These are phyloP conservation scores for Neoitamus cyanurus DNA, from an alignment of 2,888 invertebrate species.

Conservation along the genomic window DNA sequence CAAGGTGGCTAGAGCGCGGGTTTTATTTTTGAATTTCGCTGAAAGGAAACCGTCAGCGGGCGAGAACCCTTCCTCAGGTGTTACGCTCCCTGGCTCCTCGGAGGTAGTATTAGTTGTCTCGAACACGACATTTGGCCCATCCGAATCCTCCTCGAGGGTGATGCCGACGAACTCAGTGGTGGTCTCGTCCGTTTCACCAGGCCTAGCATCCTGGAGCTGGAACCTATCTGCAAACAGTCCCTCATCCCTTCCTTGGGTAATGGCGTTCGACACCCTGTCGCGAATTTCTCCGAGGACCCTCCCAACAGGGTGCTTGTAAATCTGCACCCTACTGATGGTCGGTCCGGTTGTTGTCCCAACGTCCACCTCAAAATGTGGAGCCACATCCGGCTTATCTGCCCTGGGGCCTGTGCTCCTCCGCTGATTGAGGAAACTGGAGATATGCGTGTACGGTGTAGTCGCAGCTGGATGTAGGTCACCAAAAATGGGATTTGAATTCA, in stretches of 20 bases:
- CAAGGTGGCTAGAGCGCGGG: constrained; percentile 21
- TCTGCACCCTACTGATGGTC: constrained; percentile 34
- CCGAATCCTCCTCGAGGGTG: constrained; percentile 19
- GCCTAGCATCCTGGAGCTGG: neutral
- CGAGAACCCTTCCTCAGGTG: neutral
- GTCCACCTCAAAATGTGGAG: constrained; percentile 42
- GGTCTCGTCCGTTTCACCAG: neutral
- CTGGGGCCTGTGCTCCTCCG: constrained; percentile 50
- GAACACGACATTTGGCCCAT: constrained; percentile 19
- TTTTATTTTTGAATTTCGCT: constrained; percentile 23
- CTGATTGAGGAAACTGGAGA: constrained; percentile 53
- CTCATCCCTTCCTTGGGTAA: neutral
- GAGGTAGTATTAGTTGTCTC: neutral
- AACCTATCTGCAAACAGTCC: neutral
- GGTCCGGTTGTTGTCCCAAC: constrained; percentile 46
- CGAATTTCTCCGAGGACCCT: constrained; percentile 40
- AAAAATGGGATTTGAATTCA: neutral
- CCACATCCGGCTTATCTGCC: constrained; percentile 51
- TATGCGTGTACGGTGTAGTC: constrained; percentile 52
- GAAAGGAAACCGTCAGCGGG: neutral
- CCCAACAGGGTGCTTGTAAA: constrained; percentile 44
- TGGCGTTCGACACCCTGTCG: constrained; percentile 37
- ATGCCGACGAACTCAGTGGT: constrained; percentile 42
- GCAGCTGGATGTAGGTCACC: neutral
- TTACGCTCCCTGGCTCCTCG: neutral